Evolutionary conservation across 2,113 vertebrate species (phyloP), one percentile per base, ranked within the genome.

Genomic region (Amazona vittata): DNA sequence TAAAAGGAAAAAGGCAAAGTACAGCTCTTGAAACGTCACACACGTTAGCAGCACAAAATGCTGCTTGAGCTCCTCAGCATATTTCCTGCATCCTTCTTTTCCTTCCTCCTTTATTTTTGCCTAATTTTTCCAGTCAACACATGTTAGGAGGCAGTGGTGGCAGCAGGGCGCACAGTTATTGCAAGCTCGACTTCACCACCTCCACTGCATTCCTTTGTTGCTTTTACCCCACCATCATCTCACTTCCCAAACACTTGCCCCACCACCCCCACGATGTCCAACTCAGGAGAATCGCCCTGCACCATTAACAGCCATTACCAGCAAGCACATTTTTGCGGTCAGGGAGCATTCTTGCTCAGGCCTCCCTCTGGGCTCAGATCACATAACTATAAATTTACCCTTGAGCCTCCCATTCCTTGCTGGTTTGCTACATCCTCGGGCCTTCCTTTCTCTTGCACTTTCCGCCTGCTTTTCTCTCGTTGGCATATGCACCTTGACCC

Each of bases 231-330:
- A 74, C 79, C 57, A 69, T 83, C 68, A 88, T 89, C 94, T 96
- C 86, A 88, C 95, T 89, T 91, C 93, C 89, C 65, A 83, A 93
- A 46, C 18, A 76, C 67, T 86, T 70, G 35, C 50, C 43, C 74
- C 82, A 39, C 62, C 71, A 90, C 80, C 81, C 86, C 84, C 74
- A 39, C 59, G 44, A n/a, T 52, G 83, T 85, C 93, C 46, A 47
- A 52, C 62, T 93, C 55, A 1, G 70, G 82, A 80, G 97, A 92
- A 94, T 88, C 97, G 91, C 94, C 96, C 64, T 82, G 70, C 73
- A 67, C 97, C 96, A 98, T 98, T 97, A 98, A 96, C 97, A 97
- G 96, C 96, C 97, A 98, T 98, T 98, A 98, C 97, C 76, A 97
- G 93, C 96, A 81, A 94, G 98, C 93, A 59, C 85, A 59, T 98